Evolutionary conservation across 2,888 invertebrate genomes (phyloP).

Genomic region (Lamellibrachia columna): DNA sequence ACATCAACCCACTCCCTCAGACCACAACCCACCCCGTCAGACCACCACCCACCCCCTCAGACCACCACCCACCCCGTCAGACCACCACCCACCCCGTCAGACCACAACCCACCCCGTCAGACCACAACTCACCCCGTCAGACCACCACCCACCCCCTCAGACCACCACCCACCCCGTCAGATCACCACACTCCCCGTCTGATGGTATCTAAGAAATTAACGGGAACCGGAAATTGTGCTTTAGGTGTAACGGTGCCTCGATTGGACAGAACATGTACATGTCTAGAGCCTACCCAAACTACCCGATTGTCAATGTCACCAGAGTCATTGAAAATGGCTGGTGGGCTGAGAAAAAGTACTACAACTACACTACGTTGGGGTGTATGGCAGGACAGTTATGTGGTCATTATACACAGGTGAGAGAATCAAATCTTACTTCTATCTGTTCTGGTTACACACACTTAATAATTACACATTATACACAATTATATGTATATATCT

Average conservation of each 20-base stretch:
- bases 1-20: too few relatives aligned
- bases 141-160: too few relatives aligned
- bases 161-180: too few relatives aligned
- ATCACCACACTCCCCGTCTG: neutral
- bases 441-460: neutral
- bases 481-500: too few relatives aligned
- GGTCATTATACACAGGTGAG: constrained; percentile 31
- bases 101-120: too few relatives aligned
- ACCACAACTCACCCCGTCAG: too few relatives aligned
- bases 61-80: too few relatives aligned
- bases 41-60: too few relatives aligned
- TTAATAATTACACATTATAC: too few relatives aligned
- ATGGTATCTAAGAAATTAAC: neutral
- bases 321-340: constrained; percentile 21
- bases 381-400: neutral
- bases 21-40: too few relatives aligned
- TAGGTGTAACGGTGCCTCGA: neutral
- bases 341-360: constrained; percentile 23
- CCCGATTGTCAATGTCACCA: neutral
- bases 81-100: too few relatives aligned
- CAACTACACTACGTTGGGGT: constrained; percentile 13
- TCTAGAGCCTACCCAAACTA: neutral
- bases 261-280: constrained; percentile 31
- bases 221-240: neutral
- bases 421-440: constrained; percentile 21